Base-by-base conservation (phyloP, 2,888 invertebrate genomes). In the Cephonodes hylas region DNA sequence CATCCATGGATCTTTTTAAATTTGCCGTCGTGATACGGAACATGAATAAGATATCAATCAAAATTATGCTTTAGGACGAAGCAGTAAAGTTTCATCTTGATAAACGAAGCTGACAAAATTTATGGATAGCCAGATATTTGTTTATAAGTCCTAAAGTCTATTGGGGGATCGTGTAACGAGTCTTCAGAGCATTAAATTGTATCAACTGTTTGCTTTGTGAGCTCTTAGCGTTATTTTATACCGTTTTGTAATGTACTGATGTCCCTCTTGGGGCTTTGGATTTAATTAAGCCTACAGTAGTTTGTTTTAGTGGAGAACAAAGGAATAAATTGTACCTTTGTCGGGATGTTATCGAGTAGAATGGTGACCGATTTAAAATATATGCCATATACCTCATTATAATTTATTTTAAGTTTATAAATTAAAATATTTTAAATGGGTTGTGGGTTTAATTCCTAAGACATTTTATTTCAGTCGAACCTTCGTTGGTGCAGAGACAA, bases 61-160 rank as follows among this genome's bases (percentile, higher is more conserved):
- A 44, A 59, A 59, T 31, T 59, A 15, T 10, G 44, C 44, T 59
- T 44, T 59, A 59, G 20, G 27, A 44, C 27, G 13, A 20, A 27
- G 42, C 8, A 44, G 42, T 27, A 27, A 59, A 59, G 59, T 59
- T 44, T 42, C 25, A 27, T 42, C 44, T 44, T 15, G 27, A 53
- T 59, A 15, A 31, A 27, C 1, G 18, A 31, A 27, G 20, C 18
- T 42, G 20, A 59, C 42, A 59, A 59, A 59, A 18, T 58, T 15
- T 18, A 25, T 18, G 31, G 44, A 44, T 44, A 8, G 44, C 20
- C 25, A 44, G 44, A 27, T 58, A 58, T 44, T 59, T 59, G 53
- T 53, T 53, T 53, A 31, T 59, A 27, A 59, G 59, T 59, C 42
- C 42, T 25, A 59, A 59, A 59, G 59, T 59, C 59, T 59, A 44